phyloP scores from a whole-genome alignment of 2,888 invertebrate genomes.

The Lutraria lutraria region DNA sequence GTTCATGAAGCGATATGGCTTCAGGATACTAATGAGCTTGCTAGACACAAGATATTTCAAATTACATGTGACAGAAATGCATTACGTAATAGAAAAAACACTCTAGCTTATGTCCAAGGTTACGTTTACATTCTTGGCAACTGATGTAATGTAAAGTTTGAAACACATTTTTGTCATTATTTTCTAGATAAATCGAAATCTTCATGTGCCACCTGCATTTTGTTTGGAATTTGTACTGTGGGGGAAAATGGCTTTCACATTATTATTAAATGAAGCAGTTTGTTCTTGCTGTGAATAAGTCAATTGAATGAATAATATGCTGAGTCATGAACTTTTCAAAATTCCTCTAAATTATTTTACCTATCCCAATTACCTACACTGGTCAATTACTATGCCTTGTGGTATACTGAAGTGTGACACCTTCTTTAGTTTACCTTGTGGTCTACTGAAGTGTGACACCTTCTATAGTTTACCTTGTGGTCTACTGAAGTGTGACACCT shows the following conservation, averaged over 20 bases:
- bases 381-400: no score
- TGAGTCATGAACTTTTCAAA: no score
- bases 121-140: constrained; percentile 1
- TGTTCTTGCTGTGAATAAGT: not conserved
- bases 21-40: not conserved
- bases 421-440: no score
- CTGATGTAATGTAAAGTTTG: not conserved
- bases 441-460: no score
- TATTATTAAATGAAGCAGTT: not conserved
- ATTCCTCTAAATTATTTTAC: no score
- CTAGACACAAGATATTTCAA: not conserved
- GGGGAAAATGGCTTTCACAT: not conserved
- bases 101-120: not conserved
- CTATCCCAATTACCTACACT: no score
- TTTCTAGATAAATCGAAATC: constrained; percentile 12
- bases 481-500: no score
- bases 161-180: constrained; percentile 19
- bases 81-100: constrained; percentile 14
- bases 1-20: not conserved
- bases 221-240: not conserved
- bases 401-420: no score
- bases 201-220: not conserved
- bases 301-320: not conserved
- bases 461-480: no score
- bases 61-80: constrained; percentile 18